Evolutionary conservation across 2,113 vertebrate species (phyloP), one percentile per base, ranked within the genome.

Genomic region (Sylvietta virens): DNA sequence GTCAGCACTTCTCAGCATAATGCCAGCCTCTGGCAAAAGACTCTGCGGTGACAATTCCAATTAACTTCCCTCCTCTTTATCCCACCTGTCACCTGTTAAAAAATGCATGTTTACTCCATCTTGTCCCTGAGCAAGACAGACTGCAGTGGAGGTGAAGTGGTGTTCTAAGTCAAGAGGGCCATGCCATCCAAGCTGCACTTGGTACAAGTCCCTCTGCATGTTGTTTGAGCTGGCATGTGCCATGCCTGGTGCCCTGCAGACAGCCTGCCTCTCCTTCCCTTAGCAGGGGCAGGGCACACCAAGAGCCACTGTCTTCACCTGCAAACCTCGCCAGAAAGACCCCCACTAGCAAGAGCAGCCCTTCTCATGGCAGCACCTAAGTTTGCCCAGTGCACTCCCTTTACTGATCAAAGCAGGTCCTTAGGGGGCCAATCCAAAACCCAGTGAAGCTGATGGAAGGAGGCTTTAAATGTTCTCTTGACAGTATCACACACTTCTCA

Each of bases 41-140:
- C 33, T 85, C 44, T 35, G 12, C 0, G 0, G 65, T 87, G 89
- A 92, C 94, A 91, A 72, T 73, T 95, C 54, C 90, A 72, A 91
- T 95, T 91, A 95, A 60, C 48, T 85, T 62, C 47, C 66, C 35
- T 92, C 48, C 48, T 88, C 89, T 81, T 87, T 64, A 94, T 57
- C 81, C 76, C 61, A 37, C 89, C 77, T 64, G 57, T 95, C 78
- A 62, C 81, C 89, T 82, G 57, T 71, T 91, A 45, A 92, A 94
- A 91, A 76, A 81, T 2, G 21, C 40, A 45, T 15, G 48, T 76
- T 94, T 90, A 48, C 31, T 62, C 30, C 3, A 1, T 40, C 53
- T 87, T 56, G 42, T 51, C 57, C 64, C 28, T 18, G 37, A 83
- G 73, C 30, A 57, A 35, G 79, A 24, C 66, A 14, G 40, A 33